These are phyloP conservation scores for Solenopsis invicta DNA, from an alignment of 1,140 invertebrate species.

Conservation along the genomic window DNA sequence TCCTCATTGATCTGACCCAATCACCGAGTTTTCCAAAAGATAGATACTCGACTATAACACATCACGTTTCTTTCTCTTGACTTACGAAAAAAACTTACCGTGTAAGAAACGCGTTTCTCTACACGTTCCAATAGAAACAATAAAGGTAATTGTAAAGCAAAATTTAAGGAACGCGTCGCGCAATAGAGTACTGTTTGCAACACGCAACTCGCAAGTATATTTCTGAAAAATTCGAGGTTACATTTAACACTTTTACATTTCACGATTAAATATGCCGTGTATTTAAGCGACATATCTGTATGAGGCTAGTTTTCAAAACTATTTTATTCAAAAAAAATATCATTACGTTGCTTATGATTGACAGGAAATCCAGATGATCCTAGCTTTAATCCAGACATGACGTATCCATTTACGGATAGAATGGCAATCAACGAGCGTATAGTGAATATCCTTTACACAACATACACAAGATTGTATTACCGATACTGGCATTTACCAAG, in stretches of 20 bases:
- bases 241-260: constrained; percentile 8
- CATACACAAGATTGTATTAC: constrained; percentile 82
- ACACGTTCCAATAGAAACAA: neutral
- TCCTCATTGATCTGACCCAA: constrained; percentile 33
- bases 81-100: constrained; percentile 9
- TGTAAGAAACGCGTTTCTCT: neutral
- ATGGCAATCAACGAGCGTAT: constrained; percentile 80
- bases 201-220: neutral
- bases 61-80: constrained; percentile 3
- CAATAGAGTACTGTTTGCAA: neutral
- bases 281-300: neutral
- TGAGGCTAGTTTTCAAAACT: neutral
- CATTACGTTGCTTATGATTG: neutral
- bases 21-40: constrained; percentile 30
- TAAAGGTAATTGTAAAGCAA: neutral
- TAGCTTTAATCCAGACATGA: constrained; percentile 84
- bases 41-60: neutral
- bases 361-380: constrained; percentile 83
- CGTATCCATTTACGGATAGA: constrained; percentile 80
- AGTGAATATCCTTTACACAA: constrained; percentile 79
- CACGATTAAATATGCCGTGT: neutral
- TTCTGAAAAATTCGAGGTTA: neutral
- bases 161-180: neutral
- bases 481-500: constrained; percentile 78
- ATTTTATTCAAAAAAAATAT: constrained; percentile 16